Evolutionary conservation across 2,113 vertebrate genomes (phyloP), one percentile per base, ranked within the genome.

Genomic region (Sinocyclocheilus anophthalmus): DNA sequence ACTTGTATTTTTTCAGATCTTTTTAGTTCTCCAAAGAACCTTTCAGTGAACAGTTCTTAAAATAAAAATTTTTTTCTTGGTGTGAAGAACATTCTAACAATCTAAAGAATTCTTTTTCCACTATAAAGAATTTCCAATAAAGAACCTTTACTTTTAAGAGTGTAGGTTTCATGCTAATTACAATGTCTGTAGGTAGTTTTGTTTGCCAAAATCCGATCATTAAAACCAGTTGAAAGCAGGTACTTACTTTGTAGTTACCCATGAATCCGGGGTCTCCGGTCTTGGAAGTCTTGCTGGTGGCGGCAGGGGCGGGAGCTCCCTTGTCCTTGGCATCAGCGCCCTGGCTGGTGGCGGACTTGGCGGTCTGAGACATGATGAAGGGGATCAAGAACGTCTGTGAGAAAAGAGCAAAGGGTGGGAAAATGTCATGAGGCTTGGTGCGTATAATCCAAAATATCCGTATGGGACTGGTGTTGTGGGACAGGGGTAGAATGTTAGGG

Each of bases 211-310:
- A 72, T 72, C 37, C 12, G 20, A 10, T 22, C 18, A 5, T 4
- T 53, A 24, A 18, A 53, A 14, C 73, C 24, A 26, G 45, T 14
- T 14, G 5, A 45, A 53, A 0, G 5, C 73, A 76, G 59, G 48
- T 14, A 94, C 96, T 96, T 94, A 99, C 98, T 95, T 91, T 95
- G 96, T 94, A 97, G 92, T 93, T 93, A 88, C 95, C 97, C 75
- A 90, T 59, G 45, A 73, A 70, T 87, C 94, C 91, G 33, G 96
- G 92, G 11, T 96, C 96, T 70, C 95, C 95, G 0, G 91, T 94
- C 93, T 97, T 97, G 92, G 94, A 92, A 79, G 92, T 87, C 93
- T 95, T 96, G 90, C 93, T 94, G 87, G 92, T 89, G 85, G 94
- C 92, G 59, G 94, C 92, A 0, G 94, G 92, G 42, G 92, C 90